phyloP scores from a whole-genome alignment of 2,888 invertebrate genomes.

The Euproctis similis region DNA sequence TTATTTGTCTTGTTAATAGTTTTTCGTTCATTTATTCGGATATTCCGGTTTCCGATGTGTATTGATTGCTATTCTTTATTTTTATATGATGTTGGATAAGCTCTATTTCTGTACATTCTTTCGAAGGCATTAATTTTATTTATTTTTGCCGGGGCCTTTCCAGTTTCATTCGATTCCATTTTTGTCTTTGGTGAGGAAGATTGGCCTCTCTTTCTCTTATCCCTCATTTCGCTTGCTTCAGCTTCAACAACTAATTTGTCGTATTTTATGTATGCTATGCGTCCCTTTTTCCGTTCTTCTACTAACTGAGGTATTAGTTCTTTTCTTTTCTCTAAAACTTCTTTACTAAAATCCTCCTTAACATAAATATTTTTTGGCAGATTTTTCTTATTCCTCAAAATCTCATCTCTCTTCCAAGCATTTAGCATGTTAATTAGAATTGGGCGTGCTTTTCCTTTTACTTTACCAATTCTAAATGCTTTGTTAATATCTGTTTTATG shows the following conservation, averaged over 20 bases:
- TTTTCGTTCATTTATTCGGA: neutral
- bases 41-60: constrained; percentile 4
- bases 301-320: too few species aligned
- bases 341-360: constrained; percentile 7
- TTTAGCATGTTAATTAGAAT: neutral
- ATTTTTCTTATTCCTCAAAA: too few species aligned
- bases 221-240: neutral
- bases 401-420: constrained; percentile 1
- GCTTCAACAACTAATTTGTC: constrained; percentile 4
- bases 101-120: constrained; percentile 9
- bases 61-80: constrained; percentile 9
- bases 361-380: constrained; percentile 5
- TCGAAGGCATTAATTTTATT: constrained; percentile 9
- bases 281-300: constrained; percentile 4
- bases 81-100: constrained; percentile 4
- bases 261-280: constrained; percentile 4
- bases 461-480: constrained; percentile 1
- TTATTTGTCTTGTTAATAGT: neutral
- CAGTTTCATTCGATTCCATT: constrained; percentile 1
- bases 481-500: constrained; percentile 1
- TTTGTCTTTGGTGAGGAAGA: constrained; percentile 2
- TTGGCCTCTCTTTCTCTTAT: constrained; percentile 1
- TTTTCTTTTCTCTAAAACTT: constrained; percentile 9
- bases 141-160: constrained; percentile 3
- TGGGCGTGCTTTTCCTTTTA: neutral